phyloP scores from a whole-genome alignment of 2,888 invertebrate genomes.

The Rhyacophila evoluta region DNA sequence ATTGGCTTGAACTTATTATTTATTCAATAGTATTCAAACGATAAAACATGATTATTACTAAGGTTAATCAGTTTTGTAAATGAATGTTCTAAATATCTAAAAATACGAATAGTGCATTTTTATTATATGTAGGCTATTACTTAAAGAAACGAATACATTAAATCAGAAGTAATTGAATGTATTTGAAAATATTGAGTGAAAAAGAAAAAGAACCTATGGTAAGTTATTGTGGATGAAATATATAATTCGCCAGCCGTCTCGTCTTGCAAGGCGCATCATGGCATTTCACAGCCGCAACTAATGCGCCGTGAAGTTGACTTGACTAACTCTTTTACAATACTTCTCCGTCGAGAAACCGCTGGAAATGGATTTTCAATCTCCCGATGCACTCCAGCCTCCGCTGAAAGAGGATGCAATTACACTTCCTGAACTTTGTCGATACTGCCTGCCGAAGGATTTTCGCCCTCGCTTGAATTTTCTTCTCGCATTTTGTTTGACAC shows the following conservation, averaged over 20 bases:
- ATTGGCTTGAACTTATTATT: no score
- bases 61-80: no score
- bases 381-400: constrained; percentile 33
- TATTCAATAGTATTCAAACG: no score
- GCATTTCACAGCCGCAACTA: constrained; percentile 19
- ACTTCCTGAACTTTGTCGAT: constrained; percentile 33
- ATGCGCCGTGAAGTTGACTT: constrained; percentile 37
- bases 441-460: constrained; percentile 14
- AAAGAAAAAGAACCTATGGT: no score
- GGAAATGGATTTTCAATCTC: constrained; percentile 46
- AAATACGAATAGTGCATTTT: no score
- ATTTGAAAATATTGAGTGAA: no score
- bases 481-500: constrained; percentile 35
- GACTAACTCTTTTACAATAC: constrained; percentile 1
- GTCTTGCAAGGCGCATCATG: background rate
- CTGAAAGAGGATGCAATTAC: constrained; percentile 43
- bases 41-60: no score
- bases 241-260: background rate
- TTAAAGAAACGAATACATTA: no score
- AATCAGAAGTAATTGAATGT: no score
- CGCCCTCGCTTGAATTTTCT: constrained; percentile 28
- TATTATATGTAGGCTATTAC: no score
- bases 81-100: no score
- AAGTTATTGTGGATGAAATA: no score
- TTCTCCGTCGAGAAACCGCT: background rate